phyloP scores from a whole-genome alignment of 2,797 vertebrate species.

The Fundulus diaphanus region DNA sequence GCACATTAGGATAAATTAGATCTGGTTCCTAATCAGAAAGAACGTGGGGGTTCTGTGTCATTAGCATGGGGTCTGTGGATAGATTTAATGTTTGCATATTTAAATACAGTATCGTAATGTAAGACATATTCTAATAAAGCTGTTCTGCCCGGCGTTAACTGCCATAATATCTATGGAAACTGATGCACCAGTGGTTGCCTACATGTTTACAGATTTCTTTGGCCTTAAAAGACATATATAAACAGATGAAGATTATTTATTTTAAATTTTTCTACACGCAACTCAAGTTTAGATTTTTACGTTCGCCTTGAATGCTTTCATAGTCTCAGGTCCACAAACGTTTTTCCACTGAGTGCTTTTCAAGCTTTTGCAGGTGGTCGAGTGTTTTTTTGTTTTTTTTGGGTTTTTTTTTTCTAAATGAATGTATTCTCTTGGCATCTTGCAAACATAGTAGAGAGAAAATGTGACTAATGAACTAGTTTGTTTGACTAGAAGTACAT shows the following conservation, averaged over 20 bases:
- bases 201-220: slow-evolving; percentile 58
- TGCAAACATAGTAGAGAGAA: slow-evolving; percentile 16
- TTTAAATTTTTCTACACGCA: slow-evolving; percentile 24
- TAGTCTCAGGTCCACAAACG: slow-evolving; percentile 30
- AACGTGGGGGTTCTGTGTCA: slow-evolving; percentile 1
- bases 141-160: slow-evolving; percentile 25
- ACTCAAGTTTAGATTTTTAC: slow-evolving; percentile 6
- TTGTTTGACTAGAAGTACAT: slow-evolving; percentile 22
- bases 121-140: slow-evolving; percentile 17
- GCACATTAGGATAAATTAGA: slow-evolving; percentile 5
- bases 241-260: slow-evolving; percentile 49
- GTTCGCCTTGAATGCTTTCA: slow-evolving; percentile 19
- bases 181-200: slow-evolving; percentile 39
- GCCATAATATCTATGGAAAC: slow-evolving; percentile 29
- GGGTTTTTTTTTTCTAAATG: slow-evolving; percentile 8
- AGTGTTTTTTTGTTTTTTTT: neutral
- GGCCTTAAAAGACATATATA: slow-evolving; percentile 6
- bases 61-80: slow-evolving; percentile 16
- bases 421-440: slow-evolving; percentile 24
- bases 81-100: slow-evolving; percentile 46
- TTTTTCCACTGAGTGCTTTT: slow-evolving; percentile 27
- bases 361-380: slow-evolving; percentile 11
- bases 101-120: slow-evolving; percentile 53
- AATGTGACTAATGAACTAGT: slow-evolving; percentile 23
- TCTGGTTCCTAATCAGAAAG: slow-evolving; percentile 26